phyloP scores from a whole-genome alignment of 2,113 vertebrate genomes.

The Actenoides lindsayi region DNA sequence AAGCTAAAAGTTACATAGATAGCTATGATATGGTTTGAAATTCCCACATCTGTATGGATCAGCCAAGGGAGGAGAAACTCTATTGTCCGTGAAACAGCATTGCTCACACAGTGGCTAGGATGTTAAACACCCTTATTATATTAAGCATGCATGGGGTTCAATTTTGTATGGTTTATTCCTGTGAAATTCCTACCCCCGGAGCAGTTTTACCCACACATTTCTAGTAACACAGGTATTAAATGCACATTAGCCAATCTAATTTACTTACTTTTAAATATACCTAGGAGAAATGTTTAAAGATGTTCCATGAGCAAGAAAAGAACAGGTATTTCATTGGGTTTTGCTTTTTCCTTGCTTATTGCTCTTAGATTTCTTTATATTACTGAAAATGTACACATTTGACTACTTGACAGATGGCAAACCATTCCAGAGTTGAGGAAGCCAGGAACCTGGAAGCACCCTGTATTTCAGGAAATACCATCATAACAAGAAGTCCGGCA shows the following conservation, averaged over 20 bases:
- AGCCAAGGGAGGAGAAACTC: not conserved
- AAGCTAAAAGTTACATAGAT: not conserved
- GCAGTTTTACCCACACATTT: not conserved
- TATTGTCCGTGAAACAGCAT: not conserved
- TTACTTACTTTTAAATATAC: not conserved
- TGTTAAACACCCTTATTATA: not conserved
- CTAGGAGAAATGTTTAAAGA: not conserved
- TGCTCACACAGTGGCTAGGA: not conserved
- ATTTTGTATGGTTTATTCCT: not conserved
- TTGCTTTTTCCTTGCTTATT: not conserved
- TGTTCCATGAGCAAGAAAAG: not conserved
- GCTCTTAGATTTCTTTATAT: not conserved
- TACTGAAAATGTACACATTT: not conserved
- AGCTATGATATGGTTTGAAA: not conserved
- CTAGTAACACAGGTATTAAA: not conserved
- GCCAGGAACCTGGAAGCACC: not conserved
- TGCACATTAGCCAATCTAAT: not conserved
- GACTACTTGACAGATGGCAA: not conserved
- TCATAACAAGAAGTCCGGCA: not conserved
- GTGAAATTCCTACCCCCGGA: not conserved
- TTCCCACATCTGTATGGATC: not conserved
- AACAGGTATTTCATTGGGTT: not conserved
- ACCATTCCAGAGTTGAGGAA: not conserved
- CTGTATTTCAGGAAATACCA: not conserved
- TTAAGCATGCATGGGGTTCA: not conserved